Evolutionary conservation across 2,888 invertebrate genomes (phyloP), one percentile per base, ranked within the genome.

Genomic region (Hydrotaea diabolus): DNA sequence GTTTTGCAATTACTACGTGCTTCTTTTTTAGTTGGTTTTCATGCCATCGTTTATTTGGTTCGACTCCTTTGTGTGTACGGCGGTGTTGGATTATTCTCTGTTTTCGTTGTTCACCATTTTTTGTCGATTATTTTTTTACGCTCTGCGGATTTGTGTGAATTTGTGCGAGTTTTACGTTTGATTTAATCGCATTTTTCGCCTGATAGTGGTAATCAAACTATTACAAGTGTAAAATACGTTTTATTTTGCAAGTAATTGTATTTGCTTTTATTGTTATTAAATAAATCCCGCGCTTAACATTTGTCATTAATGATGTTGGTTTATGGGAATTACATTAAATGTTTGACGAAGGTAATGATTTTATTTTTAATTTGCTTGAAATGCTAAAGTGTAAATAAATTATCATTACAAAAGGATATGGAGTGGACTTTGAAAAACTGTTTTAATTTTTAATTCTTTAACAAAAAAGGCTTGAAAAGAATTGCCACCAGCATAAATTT

Each of bases 281-380:
- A 69, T 77, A 84, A 46, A 72, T 21, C 62, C 26, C 77, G 53
- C 43, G 83, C 76, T 85, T 86, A 85, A 83, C 85, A 80, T 77
- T 85, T 86, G 83, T 83, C 85, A 80, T 71, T 89, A 88, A 87
- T 87, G 87, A 88, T 87, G 85, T 86, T 87, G 23, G 15, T 15
- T 26, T 59, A 49, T 2, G 13, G n/a, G n/a, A 49, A n/a, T 49
- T 15, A 49, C 8, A 49, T 49, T 13, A 49, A 49, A 49, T 49
- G 49, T 13, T 39, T 1, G 39, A 36, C 36, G 8, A 39, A 9
- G 39, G 13, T 39, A 39, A 39, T 8, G 1, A 9, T 39, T 8
- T 13, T n/a, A n/a, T n/a, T n/a, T n/a, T n/a, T n/a, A n/a, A n/a
- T n/a, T n/a, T n/a, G n/a, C n/a, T n/a, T n/a, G n/a, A n/a, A n/a